Evolutionary conservation across 2,888 invertebrate species (phyloP), one percentile per base, ranked within the genome.

Genomic region (Smittia sp.): DNA sequence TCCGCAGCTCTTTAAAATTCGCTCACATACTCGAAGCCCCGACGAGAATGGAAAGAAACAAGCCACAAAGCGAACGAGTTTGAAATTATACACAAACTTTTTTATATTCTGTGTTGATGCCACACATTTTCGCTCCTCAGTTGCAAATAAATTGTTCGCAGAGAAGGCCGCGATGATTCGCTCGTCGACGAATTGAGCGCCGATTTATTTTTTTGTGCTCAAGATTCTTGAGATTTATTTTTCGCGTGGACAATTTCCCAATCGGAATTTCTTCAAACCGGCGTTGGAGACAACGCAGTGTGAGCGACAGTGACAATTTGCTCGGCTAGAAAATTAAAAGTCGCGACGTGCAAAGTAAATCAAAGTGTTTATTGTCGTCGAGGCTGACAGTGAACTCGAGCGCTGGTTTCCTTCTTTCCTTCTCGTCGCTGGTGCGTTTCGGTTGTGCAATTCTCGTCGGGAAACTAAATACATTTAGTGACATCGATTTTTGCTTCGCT

Each of bases 1-100:
- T 62, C 27, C 32, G 54, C 27, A 72, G 62, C 72, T 72, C 72
- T 72, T 72, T 72, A 72, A 72, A 72, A 72, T 72, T 72, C 72
- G 72, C 72, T 72, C 72, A 72, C 72, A 70, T 58, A 22, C 27
- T 70, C 15, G 18, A n/a, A 54, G 18, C 58, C 15, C 15, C 70
- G 18, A 58, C 52, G 46, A 52, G 32, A 38, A 41, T 20, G 24
- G 38, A 32, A 67, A 52, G 38, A 32, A 68, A 25, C 39, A 67
- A 18, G 66, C 18, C 27, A 68, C 46, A 65, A 58, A 70, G 52
- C 69, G 62, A 72, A 72, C 72, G 62, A 72, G 72, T 72, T 72
- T 72, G 72, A 72, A 72, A 72, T 72, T 72, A 72, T 72, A 72
- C 62, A 72, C 32, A 39, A 72, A 11, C 15, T 32, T 18, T 39